Conservation (phyloP, 2,797 vertebrate species). For the Alectoris magna region DNA sequence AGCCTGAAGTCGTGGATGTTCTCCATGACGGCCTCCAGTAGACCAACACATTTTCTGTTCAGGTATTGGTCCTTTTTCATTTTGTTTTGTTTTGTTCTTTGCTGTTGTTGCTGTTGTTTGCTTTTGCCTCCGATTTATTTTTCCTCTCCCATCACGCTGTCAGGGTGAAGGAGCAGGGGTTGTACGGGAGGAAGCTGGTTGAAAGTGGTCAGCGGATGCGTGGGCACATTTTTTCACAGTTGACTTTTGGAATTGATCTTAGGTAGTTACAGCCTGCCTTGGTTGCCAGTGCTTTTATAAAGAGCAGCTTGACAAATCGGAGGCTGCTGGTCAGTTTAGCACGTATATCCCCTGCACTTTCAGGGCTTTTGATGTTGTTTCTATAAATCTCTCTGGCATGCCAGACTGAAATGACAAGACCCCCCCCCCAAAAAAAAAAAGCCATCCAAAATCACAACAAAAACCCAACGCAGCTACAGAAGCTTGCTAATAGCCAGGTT, state of each 20-base stretch:
- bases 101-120: neutral
- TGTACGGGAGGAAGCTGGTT: neutral
- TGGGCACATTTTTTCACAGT: neutral
- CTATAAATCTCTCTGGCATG: slow-evolving; percentile 2
- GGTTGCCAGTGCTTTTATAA: neutral
- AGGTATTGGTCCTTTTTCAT: neutral
- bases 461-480: neutral
- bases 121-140: neutral
- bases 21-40: neutral
- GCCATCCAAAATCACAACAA: neutral
- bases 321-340: neutral
- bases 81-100: neutral
- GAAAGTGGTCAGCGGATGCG: neutral
- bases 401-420: neutral
- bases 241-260: neutral
- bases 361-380: slow-evolving; percentile 21
- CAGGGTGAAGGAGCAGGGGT: neutral
- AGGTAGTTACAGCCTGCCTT: neutral
- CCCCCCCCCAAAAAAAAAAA: neutral
- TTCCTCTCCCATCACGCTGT: accelerated
- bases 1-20: neutral
- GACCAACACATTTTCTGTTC: neutral
- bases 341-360: neutral
- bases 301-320: neutral
- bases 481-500: neutral